These are phyloP conservation scores for Nautilus pompilius DNA, from an alignment of 1,140 invertebrate species.

Conservation along the genomic window DNA sequence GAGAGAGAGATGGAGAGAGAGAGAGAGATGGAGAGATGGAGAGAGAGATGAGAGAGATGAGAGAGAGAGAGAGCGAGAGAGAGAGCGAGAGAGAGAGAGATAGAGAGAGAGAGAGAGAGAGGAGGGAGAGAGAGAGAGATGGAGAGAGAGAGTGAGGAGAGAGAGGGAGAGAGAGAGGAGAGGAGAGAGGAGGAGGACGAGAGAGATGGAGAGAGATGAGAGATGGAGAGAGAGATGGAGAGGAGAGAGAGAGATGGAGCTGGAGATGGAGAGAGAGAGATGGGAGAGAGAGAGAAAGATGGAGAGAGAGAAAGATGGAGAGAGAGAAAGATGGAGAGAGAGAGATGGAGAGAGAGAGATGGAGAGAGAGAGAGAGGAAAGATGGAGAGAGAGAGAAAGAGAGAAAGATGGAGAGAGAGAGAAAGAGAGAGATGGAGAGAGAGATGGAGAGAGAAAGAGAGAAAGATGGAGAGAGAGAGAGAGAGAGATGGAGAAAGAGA, in stretches of 20 bases:
- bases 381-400: not conserved
- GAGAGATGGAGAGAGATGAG: not conserved
- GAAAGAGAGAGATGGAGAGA: not conserved
- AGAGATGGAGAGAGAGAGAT: not conserved
- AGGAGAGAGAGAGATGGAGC: not conserved
- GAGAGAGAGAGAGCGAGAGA: not conserved
- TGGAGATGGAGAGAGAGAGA: not conserved
- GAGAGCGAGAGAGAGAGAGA: not conserved
- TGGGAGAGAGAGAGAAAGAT: not conserved
- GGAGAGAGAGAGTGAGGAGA: not conserved
- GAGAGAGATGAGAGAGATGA: not conserved
- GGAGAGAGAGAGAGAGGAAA: too few species aligned
- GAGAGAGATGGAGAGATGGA: not conserved
- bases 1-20: not conserved
- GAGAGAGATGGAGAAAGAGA: not conserved
- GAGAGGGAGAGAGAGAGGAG: not conserved
- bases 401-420: not conserved
- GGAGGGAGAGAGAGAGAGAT: not conserved
- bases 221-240: not conserved
- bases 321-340: not conserved
- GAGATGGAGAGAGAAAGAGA: not conserved
- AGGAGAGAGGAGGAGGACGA: not conserved
- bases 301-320: not conserved
- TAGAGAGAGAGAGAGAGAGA: not conserved
- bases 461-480: not conserved